phyloP scores from a whole-genome alignment of 2,888 invertebrate species.

The Agrypnus murinus region DNA sequence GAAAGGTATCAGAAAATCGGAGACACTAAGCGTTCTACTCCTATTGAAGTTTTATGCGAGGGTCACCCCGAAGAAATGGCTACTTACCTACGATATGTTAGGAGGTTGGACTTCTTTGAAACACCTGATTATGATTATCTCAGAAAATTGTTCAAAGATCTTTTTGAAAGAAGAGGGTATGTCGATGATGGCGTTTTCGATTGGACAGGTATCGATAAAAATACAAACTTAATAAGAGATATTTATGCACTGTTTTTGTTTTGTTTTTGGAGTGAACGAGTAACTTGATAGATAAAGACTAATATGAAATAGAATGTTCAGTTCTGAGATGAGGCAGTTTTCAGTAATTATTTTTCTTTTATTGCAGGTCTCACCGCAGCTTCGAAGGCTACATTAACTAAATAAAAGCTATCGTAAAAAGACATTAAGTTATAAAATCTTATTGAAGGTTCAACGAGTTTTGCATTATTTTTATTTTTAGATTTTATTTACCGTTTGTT shows the following conservation, averaged over 20 bases:
- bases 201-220: conserved; percentile 85
- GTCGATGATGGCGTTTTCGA: conserved; percentile 95
- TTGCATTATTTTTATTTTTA: not conserved
- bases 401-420: not conserved
- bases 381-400: conserved; percentile 40
- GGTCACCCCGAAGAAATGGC: conserved; percentile 97
- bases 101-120: conserved; percentile 99
- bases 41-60: conserved; percentile 94
- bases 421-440: not conserved
- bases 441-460: not conserved
- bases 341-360: too few relatives aligned
- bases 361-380: conserved; percentile 40
- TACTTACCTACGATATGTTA: conserved; percentile 96
- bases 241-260: too few relatives aligned
- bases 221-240: too few relatives aligned
- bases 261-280: too few relatives aligned
- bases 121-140: conserved; percentile 99
- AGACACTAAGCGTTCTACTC: conserved; percentile 98
- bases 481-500: not conserved
- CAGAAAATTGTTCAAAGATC: conserved; percentile 94
- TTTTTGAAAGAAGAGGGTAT: conserved; percentile 91
- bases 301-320: too few relatives aligned
- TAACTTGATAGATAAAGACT: too few relatives aligned
- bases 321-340: too few relatives aligned
- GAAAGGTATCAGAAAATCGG: conserved; percentile 99